Evolutionary conservation across 1,140 invertebrate genomes (phyloP), one percentile per base, ranked within the genome.

Genomic region (Trichonephila inaurata): DNA sequence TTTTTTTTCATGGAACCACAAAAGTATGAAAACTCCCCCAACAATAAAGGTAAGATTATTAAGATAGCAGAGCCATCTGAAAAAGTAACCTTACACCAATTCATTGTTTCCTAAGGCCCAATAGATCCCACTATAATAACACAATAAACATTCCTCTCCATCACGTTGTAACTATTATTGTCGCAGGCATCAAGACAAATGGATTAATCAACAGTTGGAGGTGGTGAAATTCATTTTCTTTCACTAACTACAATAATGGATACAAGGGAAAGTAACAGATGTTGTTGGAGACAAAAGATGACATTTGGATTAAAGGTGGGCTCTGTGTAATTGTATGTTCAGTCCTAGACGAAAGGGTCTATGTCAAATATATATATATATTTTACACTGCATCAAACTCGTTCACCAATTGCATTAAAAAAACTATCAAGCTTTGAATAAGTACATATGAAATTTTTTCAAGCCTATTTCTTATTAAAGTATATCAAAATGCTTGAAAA

Each of bases 121-220:
- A n/a, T 83, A 60, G 44, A 77, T 77, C 21, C 21, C 72, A 18
- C 72, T 19, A 77, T 33, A 77, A 7, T 33, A 77, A 33, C 28
- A 77, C 72, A 77, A 77, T 77, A 77, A 77, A 33, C 51, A 83
- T 58, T 83, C 44, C 28, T 83, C 44, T 83, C 8, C 44, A 28
- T 58, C 82, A 51, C 40, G 2, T 58, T n/a, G 82, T 69, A 69
- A 89, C 62, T 89, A 62, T 51, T 72, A 87, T 72, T 72, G 87
- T 89, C 87, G 33, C 62, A 66, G 64, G 87, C 64, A 89, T 89
- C 87, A 89, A 89, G 87, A 89, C 87, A 89, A 89, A 89, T 89
- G 64, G 87, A 89, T 89, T 72, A 89, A 89, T 89, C 64, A 69
- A 89, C 87, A 89, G 61, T 89, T 69, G 87, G 28, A 72, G 87